Conservation (phyloP, 2,797 vertebrate species). For the Hafferia zeledoni region DNA sequence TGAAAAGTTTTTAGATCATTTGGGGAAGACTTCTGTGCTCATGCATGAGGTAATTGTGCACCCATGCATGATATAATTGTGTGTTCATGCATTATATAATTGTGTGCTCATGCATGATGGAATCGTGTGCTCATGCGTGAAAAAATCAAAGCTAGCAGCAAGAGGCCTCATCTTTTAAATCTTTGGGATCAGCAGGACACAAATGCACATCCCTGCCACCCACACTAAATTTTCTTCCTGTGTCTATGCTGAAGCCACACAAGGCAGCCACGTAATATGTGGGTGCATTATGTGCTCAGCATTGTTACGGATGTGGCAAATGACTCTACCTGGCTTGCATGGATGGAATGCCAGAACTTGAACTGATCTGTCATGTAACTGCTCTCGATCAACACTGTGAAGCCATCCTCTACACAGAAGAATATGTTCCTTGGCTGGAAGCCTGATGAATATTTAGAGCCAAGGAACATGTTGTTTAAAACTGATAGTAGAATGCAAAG, state of each 20-base stretch:
- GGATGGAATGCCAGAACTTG: background rate
- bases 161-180: background rate
- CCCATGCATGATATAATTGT: background rate
- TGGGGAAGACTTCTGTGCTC: background rate
- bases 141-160: background rate
- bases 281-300: background rate
- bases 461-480: slow-evolving; percentile 55
- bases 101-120: background rate
- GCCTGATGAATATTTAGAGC: slow-evolving; percentile 16
- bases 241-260: background rate
- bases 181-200: background rate
- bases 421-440: slow-evolving; percentile 25
- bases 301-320: background rate
- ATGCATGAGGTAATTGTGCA: background rate
- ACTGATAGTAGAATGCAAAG: background rate
- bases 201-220: background rate
- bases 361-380: background rate
- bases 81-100: background rate
- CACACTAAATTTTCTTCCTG: background rate
- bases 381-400: background rate
- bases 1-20: background rate
- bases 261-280: background rate
- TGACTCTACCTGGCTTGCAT: background rate
- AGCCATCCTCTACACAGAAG: background rate
- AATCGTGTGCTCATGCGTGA: background rate